These are phyloP conservation scores for Cosmia pyralina DNA, from an alignment of 2,888 invertebrate species.

Conservation along the genomic window DNA sequence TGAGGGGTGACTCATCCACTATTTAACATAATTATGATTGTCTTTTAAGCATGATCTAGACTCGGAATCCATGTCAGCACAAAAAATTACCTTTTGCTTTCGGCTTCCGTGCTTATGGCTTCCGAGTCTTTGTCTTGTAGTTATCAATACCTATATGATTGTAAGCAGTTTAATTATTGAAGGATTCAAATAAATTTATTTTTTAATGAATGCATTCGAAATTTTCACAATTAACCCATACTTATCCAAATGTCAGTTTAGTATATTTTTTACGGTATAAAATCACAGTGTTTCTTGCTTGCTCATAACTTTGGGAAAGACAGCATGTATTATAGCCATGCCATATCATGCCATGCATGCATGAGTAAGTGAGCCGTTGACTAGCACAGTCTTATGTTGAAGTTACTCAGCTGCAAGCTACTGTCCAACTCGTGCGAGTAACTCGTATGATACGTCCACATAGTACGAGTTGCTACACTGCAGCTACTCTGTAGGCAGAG, in stretches of 20 bases:
- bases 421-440: too few relatives aligned
- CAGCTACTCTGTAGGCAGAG: too few relatives aligned
- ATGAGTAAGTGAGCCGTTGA: not conserved
- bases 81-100: too few relatives aligned
- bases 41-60: not conserved
- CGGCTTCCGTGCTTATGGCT: too few relatives aligned
- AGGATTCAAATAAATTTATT: not conserved
- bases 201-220: not conserved
- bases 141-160: not conserved
- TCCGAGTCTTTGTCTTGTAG: not conserved
- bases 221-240: not conserved
- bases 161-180: not conserved
- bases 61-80: too few relatives aligned
- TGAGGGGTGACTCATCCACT: not conserved
- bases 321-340: not conserved
- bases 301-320: not conserved
- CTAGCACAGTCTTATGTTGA: not conserved
- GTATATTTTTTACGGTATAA: not conserved
- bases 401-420: too few relatives aligned
- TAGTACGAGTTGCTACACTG: too few relatives aligned
- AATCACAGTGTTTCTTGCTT: not conserved
- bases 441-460: too few relatives aligned
- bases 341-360: not conserved
- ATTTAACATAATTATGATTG: not conserved
- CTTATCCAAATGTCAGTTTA: not conserved